Base-by-base conservation (phyloP, 2,888 invertebrate genomes). In the Loripinus fragilis region DNA sequence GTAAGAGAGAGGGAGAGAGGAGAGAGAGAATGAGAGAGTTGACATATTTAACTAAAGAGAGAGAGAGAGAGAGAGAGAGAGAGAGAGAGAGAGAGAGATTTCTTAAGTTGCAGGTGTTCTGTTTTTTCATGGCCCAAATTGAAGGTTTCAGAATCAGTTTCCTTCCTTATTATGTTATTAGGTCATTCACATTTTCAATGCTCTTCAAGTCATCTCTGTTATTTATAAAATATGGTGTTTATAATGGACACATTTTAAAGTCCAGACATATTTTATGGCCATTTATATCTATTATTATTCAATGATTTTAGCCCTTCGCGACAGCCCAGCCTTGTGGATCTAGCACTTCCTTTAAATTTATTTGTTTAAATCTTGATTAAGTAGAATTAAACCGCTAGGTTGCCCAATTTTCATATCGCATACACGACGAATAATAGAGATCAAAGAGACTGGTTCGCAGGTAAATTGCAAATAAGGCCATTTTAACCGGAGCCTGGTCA, bases 271-370 rank as follows among this genome's bases (percentile, higher is more conserved):
- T 33, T 60, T 60, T 33, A 60, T 33, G 33, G 7, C 60, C 30
- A 60, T 60, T 60, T 60, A 60, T 60, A 60, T 60, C 33, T 60
- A 60, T 33, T 60, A 60, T 60, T 60, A 60, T 60, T 17, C 60
- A 30, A 30, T 60, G 33, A 60, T 60, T 55, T 60, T 33, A 60
- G 28, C 1, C 60, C 33, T 33, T 60, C 60, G 33, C n/a, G 60
- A 60, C 60, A 60, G 33, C 17, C 5, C 30, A 7, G 25, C 23
- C 23, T 52, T 23, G 52, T 23, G 12, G 25, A 23, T 25, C 7
- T 17, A 33, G 33, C 60, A 30, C 60, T 30, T 60, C 8, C 60
- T 5, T 38, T 33, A n/a, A 33, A 33, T 60, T 15, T 60, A 60
- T 60, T 60, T 60, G 60, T 60, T 60, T 60, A 60, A 60, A 33